Evolutionary conservation across 2,113 vertebrate genomes (phyloP).

Genomic region (Polyodon spathula): DNA sequence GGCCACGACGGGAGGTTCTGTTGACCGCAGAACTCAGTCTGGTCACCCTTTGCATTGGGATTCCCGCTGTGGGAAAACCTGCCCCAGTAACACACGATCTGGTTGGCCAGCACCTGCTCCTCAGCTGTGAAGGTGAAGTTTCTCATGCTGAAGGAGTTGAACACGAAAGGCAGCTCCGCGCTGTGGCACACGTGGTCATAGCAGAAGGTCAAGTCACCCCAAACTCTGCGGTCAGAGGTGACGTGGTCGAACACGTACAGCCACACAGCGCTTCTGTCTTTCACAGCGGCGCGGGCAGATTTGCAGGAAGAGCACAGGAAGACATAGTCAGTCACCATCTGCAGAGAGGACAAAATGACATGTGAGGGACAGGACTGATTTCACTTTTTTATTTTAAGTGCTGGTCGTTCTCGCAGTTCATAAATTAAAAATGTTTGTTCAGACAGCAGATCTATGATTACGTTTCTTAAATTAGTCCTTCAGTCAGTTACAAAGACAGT

Average conservation of each 20-base stretch:
- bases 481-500: no score
- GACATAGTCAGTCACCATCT: slow-evolving; percentile 60
- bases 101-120: slow-evolving; percentile 51
- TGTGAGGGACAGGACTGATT: neutral
- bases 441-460: no score
- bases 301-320: slow-evolving; percentile 55
- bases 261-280: slow-evolving; percentile 37
- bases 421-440: no score
- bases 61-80: slow-evolving; percentile 48
- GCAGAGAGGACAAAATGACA: neutral
- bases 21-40: slow-evolving; percentile 46
- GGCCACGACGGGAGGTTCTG: slow-evolving; percentile 47
- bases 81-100: slow-evolving; percentile 59
- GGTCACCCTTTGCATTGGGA: slow-evolving; percentile 35
- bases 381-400: no score
- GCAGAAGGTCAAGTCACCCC: slow-evolving; percentile 50
- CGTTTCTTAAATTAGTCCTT: no score
- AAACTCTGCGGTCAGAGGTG: slow-evolving; percentile 39
- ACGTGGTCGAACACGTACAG: slow-evolving; percentile 59
- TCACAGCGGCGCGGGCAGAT: slow-evolving; percentile 30
- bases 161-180: slow-evolving; percentile 60
- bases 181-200: slow-evolving; percentile 52
- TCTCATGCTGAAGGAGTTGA: slow-evolving; percentile 40
- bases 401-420: no score
- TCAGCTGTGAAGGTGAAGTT: slow-evolving; percentile 45